These are phyloP conservation scores for Indicator indicator DNA, from an alignment of 2,113 vertebrate species.

Conservation along the genomic window DNA sequence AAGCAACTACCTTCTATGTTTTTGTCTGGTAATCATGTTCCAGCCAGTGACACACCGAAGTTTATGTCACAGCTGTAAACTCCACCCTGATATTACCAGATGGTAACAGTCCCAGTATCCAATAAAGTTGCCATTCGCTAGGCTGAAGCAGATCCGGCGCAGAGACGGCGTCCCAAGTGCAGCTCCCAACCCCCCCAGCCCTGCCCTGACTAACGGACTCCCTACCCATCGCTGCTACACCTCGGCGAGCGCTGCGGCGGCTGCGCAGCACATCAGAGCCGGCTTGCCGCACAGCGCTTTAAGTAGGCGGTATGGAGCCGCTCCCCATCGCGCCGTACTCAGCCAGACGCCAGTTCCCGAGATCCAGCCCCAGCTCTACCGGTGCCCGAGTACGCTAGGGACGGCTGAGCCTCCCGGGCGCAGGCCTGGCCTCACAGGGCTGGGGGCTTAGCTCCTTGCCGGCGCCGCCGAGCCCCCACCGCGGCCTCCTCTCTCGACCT, in stretches of 20 bases:
- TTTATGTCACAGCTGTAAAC: background rate
- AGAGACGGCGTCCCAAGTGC: rapidly evolving
- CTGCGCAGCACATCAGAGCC: rapidly evolving
- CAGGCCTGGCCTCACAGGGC: background rate
- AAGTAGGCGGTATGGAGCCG: too few species aligned
- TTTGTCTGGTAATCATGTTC: too few species aligned
- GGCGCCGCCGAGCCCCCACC: background rate
- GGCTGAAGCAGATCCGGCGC: too few species aligned
- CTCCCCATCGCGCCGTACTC: rapidly evolving
- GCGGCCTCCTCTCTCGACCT: background rate
- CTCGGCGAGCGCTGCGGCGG: background rate
- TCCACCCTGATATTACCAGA: rapidly evolving
- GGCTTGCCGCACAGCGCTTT: rapidly evolving
- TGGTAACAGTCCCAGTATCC: background rate
- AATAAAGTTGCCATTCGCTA: background rate
- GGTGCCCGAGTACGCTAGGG: too few species aligned
- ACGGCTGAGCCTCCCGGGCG: too few species aligned
- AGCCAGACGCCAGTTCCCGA: too few species aligned
- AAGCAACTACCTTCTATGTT: too few species aligned
- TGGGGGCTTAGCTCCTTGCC: background rate
- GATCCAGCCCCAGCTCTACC: too few species aligned
- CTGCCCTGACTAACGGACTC: rapidly evolving
- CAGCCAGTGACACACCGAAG: too few species aligned
- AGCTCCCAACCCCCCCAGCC: rapidly evolving
- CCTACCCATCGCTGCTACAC: rapidly evolving